Conservation (phyloP, 2,888 invertebrate species). For the Galerucella calmariensis region DNA sequence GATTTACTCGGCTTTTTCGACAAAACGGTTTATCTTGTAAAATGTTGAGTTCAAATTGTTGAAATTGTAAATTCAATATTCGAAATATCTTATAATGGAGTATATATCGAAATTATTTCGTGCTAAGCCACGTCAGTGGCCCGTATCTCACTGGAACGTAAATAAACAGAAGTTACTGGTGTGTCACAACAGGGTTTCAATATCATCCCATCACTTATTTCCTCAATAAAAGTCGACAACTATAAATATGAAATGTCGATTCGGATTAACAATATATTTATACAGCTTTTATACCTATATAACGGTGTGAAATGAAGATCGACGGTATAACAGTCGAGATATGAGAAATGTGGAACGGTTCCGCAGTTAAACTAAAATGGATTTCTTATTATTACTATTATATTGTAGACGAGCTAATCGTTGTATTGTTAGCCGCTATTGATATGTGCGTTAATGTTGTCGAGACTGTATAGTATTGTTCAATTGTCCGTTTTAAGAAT, state of each 20-base stretch:
- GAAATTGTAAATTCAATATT: no score
- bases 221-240: slow-evolving; percentile 12
- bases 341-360: slow-evolving; percentile 14
- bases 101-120: background rate
- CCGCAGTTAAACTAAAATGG: background rate
- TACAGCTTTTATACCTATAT: slow-evolving; percentile 9
- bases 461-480: background rate
- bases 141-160: background rate
- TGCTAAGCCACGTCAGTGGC: background rate
- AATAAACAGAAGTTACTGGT: slow-evolving; percentile 3
- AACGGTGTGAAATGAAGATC: slow-evolving; percentile 17
- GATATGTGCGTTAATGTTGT: slow-evolving; percentile 1
- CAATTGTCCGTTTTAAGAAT: background rate
- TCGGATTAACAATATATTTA: slow-evolving; percentile 14
- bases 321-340: background rate
- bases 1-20: no score
- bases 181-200: slow-evolving; percentile 10
- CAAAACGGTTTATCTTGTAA: no score
- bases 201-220: slow-evolving; percentile 7
- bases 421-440: slow-evolving; percentile 4
- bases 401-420: background rate
- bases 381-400: background rate
- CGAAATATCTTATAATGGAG: no score
- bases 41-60: no score
- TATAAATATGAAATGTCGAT: slow-evolving; percentile 11